Evolutionary conservation across 37 sponge, comb jelly and placozoan genomes (phyloP), one percentile per base, ranked within the genome.

Genomic region (Chondrilla cf. caribensis): DNA sequence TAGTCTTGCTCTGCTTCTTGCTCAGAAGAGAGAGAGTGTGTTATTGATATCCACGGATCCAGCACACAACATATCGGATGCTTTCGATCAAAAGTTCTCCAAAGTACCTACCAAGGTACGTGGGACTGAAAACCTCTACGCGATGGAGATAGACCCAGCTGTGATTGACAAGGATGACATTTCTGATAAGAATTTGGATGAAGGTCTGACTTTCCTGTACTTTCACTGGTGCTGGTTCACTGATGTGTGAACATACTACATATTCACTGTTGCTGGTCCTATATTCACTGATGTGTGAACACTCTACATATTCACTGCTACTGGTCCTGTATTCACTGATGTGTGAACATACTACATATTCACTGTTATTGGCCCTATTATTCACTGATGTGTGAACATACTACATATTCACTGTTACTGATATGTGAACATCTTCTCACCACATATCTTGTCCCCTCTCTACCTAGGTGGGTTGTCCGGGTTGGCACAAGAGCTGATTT

Each of bases 11-110:
- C 79, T 93, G 3, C 90, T 91, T 42, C 83, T 98, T 51, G 79
- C 96, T 21, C 70, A 77, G 32, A 42, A 42, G 29, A 58, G 97
- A n/a, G 84, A 86, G 35, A 94, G 60, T 58, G 96, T 98, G 3
- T 79, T 98, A 41, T 84, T 98, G 25, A 89, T 98, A 19, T 98
- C 99, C 26, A 96, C 99, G 18, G 99, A 98, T 58, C 96, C 99
- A 2, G 99, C 99, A 9, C 99, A 98, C 84, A 98, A 96, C 80
- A 81, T 98, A 28, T 96, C 99, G 18, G 99, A 98, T 83, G 85
- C 99, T 26, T 98, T 98, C 64, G 88, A 93, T 76, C 99, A 98
- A 82, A 96, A 98, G 86, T 94, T 98, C 78, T 70, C 92, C 15
- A 86, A 92, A 44, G 83, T 83, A 24, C 96, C 99, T 0, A 89